Evolutionary conservation across 2,113 vertebrate species (phyloP).

Genomic region (Nansenia antarctica): DNA sequence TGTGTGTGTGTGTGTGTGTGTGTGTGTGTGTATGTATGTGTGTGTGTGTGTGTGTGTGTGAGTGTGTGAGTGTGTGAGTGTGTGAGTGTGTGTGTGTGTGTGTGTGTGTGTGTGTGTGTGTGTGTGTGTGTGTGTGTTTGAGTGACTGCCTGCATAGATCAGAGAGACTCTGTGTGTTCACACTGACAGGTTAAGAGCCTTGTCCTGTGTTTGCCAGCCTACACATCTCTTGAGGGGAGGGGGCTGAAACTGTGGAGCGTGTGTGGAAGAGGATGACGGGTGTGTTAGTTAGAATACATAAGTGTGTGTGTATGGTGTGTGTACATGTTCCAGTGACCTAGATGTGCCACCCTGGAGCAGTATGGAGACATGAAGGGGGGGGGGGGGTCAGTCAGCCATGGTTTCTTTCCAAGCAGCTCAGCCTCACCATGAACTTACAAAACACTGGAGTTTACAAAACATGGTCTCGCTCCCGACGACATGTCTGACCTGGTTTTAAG

Average conservation of each 20-base stretch:
- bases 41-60: too few species aligned
- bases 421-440: too few species aligned
- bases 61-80: neutral
- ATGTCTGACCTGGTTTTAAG: too few species aligned
- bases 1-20: too few species aligned
- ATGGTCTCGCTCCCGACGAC: too few species aligned
- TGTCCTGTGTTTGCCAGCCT: neutral
- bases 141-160: neutral
- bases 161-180: neutral
- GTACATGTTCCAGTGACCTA: conserved; percentile 38
- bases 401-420: neutral
- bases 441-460: too few species aligned
- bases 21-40: too few species aligned
- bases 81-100: neutral
- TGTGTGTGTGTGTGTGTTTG: too few species aligned
- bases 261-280: too few species aligned
- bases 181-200: neutral
- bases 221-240: neutral
- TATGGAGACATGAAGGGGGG: conserved; percentile 9
- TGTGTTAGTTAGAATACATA: neutral
- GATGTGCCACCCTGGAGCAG: conserved; percentile 41
- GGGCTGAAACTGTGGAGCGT: neutral
- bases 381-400: conserved; percentile 13
- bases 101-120: conserved; percentile 8
- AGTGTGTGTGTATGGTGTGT: neutral